These are phyloP conservation scores for Acleris sparsana DNA, from an alignment of 2,888 invertebrate species.

Conservation along the genomic window DNA sequence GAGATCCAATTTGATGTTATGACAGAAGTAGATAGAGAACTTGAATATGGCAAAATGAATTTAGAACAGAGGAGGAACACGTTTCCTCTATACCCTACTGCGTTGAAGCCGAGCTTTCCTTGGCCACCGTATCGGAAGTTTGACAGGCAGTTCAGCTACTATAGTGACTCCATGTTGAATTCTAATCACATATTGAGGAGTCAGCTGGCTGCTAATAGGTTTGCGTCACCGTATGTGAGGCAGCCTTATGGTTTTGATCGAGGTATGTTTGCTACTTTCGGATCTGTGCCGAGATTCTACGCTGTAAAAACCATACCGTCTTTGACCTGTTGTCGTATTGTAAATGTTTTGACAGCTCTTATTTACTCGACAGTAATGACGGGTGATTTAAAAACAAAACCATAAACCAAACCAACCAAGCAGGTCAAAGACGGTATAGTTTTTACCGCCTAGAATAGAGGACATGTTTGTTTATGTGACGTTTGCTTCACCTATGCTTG, in stretches of 20 bases:
- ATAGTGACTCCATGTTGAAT: slow-evolving; percentile 67
- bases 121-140: slow-evolving; percentile 59
- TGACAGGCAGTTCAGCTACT: slow-evolving; percentile 54
- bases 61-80: slow-evolving; percentile 67
- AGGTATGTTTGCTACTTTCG: slow-evolving; percentile 53
- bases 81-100: slow-evolving; percentile 68
- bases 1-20: slow-evolving; percentile 51
- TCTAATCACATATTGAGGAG: slow-evolving; percentile 64
- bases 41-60: slow-evolving; percentile 52
- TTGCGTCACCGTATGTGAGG: slow-evolving; percentile 59
- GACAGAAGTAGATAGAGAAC: slow-evolving; percentile 57
- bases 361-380: too few species aligned
- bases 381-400: too few species aligned
- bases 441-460: too few species aligned
- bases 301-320: too few species aligned
- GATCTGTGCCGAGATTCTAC: too few species aligned
- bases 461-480: too few species aligned
- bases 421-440: too few species aligned
- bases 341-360: too few species aligned
- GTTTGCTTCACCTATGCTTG: too few species aligned
- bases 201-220: slow-evolving; percentile 67
- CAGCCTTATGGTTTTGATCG: slow-evolving; percentile 70
- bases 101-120: slow-evolving; percentile 60
- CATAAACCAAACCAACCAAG: too few species aligned
- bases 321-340: too few species aligned